A percentile compares a stretch with the other conserved stretches of the same genome.
Evolutionary conservation across 2,113 vertebrate species (phyloP).

Genomic region (Toxotes chatareus): DNA sequence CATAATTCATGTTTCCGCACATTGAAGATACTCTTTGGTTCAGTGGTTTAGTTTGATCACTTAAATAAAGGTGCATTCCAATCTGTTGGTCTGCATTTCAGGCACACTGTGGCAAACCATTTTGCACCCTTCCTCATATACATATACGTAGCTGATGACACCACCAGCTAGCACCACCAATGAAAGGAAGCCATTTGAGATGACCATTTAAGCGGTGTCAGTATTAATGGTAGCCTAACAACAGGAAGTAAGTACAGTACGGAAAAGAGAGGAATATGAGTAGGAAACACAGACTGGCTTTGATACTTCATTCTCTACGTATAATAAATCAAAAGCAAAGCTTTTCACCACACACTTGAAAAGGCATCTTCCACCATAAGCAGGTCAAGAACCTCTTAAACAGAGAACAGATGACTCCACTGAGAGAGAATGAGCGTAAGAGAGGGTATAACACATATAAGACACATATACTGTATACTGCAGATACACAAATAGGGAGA

Average conservation of each 20-base stretch:
- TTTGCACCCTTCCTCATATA: neutral
- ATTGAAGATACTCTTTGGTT: neutral
- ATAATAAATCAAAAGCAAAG: neutral
- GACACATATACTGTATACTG: neutral
- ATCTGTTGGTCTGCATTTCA: neutral
- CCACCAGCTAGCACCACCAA: neutral
- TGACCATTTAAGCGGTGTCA: too few species aligned
- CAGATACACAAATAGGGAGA: slow-evolving; percentile 2
- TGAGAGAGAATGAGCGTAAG: neutral
- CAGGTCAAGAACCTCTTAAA: slow-evolving; percentile 66
- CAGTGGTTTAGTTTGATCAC: neutral
- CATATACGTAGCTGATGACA: neutral
- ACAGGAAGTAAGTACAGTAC: neutral
- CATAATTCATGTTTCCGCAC: neutral
- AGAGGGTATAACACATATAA: neutral
- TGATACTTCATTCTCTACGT: slow-evolving; percentile 15
- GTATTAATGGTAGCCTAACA: neutral
- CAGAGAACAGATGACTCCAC: slow-evolving; percentile 11
- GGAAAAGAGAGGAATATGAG: neutral
- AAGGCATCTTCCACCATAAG: slow-evolving; percentile 36
- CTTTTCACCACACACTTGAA: slow-evolving; percentile 8
- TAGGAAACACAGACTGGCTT: slow-evolving; percentile 8
- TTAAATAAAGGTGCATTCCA: too few species aligned
- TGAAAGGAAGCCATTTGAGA: neutral
- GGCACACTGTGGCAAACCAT: neutral